phyloP scores from a whole-genome alignment of 2,888 invertebrate species.

The Cryptus armator region DNA sequence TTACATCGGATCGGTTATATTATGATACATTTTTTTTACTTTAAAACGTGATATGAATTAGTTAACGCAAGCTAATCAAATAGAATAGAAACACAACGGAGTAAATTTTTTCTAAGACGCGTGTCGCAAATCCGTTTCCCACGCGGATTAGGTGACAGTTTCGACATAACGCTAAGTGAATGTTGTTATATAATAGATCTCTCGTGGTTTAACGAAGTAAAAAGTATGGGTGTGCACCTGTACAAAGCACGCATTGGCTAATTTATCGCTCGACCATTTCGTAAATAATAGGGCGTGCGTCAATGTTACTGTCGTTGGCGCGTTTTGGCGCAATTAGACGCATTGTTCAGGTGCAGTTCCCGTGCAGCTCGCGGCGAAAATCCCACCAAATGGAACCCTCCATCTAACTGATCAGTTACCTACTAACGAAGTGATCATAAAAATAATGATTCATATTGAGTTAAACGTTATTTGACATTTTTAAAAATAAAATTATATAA shows the following conservation, averaged over 20 bases:
- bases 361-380: not conserved
- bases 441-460: not conserved
- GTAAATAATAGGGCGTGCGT: not conserved
- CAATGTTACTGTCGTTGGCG: not conserved
- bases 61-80: not conserved
- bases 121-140: not conserved
- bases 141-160: slow-evolving; percentile 23
- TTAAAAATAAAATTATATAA: too few species aligned
- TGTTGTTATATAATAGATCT: not conserved
- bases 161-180: not conserved
- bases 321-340: not conserved
- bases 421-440: not conserved
- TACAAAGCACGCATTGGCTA: not conserved
- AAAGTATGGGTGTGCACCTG: slow-evolving; percentile 22
- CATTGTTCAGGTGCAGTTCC: not conserved
- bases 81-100: not conserved
- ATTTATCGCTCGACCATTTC: not conserved
- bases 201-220: not conserved
- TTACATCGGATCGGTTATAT: not conserved
- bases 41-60: not conserved
- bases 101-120: not conserved
- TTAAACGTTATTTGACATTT: not conserved
- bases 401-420: too few species aligned
- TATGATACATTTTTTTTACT: not conserved
- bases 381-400: not conserved